Conservation (phyloP, 2,888 invertebrate species). For the Flexamia atlantica region DNA sequence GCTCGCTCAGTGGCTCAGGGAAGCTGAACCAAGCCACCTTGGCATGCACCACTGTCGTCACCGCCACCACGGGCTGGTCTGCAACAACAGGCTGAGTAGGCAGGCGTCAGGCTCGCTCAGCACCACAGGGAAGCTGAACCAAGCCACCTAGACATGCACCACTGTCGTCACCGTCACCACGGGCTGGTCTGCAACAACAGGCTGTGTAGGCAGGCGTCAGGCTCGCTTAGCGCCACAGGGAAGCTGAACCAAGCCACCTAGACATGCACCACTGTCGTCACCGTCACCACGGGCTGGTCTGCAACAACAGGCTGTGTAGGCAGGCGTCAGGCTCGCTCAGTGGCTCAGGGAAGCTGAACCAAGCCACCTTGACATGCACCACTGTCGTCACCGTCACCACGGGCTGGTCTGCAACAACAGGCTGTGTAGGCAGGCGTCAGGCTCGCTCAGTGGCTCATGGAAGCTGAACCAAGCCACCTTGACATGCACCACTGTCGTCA, state of each 20-base stretch:
- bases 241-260: conserved; percentile 3
- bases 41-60: too few relatives aligned
- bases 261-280: background rate
- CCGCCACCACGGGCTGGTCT: too few relatives aligned
- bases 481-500: background rate
- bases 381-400: background rate
- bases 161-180: background rate
- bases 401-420: background rate
- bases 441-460: background rate
- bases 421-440: conserved; percentile 1
- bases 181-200: background rate
- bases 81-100: too few relatives aligned
- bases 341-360: background rate
- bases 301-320: background rate
- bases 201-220: conserved; percentile 1
- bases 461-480: conserved; percentile 5
- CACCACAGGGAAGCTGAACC: background rate
- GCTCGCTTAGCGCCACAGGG: background rate
- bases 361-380: background rate
- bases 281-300: background rate
- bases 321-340: background rate
- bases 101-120: too few relatives aligned
- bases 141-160: conserved; percentile 4
- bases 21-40: too few relatives aligned
- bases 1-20: too few relatives aligned